Conservation (phyloP, 1,140 invertebrate genomes). For the Tachypleus tridentatus region DNA sequence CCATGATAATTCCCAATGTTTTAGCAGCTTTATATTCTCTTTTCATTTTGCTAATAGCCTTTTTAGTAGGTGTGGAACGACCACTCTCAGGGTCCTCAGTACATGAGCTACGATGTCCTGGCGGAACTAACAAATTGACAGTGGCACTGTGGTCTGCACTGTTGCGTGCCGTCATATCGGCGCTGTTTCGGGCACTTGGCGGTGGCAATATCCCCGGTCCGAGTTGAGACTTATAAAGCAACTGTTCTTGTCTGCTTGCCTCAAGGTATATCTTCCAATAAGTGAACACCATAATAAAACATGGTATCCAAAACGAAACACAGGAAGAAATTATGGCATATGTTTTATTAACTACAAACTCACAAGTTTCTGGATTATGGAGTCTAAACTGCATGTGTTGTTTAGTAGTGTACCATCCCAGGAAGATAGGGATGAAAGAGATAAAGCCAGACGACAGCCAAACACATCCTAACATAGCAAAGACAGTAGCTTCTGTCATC, state of each 20-base stretch:
- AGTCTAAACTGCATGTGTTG: conserved; percentile 50
- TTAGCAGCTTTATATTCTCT: conserved; percentile 92
- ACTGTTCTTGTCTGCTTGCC: conserved; percentile 80
- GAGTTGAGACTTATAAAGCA: conserved; percentile 50
- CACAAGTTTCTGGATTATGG: conserved; percentile 58
- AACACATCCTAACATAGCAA: conserved; percentile 76
- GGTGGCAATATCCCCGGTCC: conserved; percentile 11
- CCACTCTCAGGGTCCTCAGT: conserved; percentile 24
- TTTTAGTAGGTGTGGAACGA: conserved; percentile 66
- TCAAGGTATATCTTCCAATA: conserved; percentile 82
- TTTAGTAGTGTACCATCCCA: conserved; percentile 80
- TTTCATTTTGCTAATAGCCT: conserved; percentile 75
- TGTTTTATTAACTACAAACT: conserved; percentile 74
- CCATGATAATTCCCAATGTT: conserved; percentile 91
- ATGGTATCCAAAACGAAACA: conserved; percentile 94
- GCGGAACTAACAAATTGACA: conserved; percentile 10
- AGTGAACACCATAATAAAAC: conserved; percentile 85
- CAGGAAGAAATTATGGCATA: conserved; percentile 84
- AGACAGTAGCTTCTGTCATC: conserved; percentile 75
- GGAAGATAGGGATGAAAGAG: conserved; percentile 88
- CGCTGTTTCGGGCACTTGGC: conserved; percentile 8
- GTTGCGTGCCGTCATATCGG: not conserved
- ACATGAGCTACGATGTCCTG: conserved; percentile 20
- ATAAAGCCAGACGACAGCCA: conserved; percentile 87
- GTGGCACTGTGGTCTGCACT: conserved; percentile 16